Evolutionary conservation across 2,888 invertebrate genomes (phyloP).

Genomic region (Eumacrocentrus americanus): DNA sequence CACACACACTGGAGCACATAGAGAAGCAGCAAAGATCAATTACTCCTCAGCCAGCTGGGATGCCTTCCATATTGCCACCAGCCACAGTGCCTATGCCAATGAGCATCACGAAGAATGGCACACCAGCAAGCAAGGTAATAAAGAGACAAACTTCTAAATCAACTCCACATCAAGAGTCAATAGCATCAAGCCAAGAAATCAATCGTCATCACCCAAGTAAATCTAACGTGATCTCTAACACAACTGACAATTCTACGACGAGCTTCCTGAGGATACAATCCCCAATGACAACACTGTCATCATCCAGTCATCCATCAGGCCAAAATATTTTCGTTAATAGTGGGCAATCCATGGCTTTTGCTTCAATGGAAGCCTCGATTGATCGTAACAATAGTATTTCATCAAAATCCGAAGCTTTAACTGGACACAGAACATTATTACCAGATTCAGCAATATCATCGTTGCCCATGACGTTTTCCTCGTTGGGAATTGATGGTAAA

Average conservation of each 20-base stretch:
- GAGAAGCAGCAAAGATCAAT: conserved; percentile 83
- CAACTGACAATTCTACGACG: conserved; percentile 43
- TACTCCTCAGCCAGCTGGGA: conserved; percentile 67
- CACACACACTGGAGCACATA: conserved; percentile 84
- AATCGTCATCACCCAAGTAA: conserved; percentile 36
- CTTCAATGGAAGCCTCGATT: conserved; percentile 1
- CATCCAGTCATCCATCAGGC: neutral
- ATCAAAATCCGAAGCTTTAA: neutral
- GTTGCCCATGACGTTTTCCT: conserved; percentile 16
- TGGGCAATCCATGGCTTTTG: conserved; percentile 10
- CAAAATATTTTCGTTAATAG: conserved; percentile 12
- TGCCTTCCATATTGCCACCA: conserved; percentile 35
- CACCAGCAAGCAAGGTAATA: conserved; percentile 36
- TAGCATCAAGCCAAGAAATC: conserved; percentile 42
- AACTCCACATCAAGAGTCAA: conserved; percentile 36
- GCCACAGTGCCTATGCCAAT: conserved; percentile 18
- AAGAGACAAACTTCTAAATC: conserved; percentile 34
- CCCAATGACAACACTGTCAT: conserved; percentile 40
- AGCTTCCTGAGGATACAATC: conserved; percentile 59
- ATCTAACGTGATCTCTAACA: conserved; percentile 39
- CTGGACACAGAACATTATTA: neutral
- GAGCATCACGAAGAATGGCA: conserved; percentile 36
- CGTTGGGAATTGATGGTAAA: conserved; percentile 19
- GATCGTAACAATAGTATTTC: conserved; percentile 1
- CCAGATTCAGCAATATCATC: conserved; percentile 13